Evolutionary conservation across 2,113 vertebrate genomes (phyloP).

Genomic region (Anolis sagrei): DNA sequence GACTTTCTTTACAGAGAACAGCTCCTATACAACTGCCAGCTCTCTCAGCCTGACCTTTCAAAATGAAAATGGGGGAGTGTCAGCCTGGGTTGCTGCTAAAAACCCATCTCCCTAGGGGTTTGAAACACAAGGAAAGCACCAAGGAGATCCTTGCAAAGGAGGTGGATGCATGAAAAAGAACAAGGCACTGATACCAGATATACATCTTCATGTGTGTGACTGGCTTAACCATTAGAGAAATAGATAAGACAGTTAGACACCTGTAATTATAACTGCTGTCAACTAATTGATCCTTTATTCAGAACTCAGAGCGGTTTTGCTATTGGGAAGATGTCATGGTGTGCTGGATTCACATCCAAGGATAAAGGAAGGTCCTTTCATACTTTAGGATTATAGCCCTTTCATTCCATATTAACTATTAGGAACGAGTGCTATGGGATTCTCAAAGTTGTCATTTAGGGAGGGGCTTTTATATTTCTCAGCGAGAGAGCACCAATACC

Average conservation of each 20-base stretch:
- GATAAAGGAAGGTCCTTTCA: no score
- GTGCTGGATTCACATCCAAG: no score
- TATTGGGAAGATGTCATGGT: no score
- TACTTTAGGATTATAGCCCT: no score
- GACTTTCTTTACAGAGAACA: slow-evolving; percentile 76
- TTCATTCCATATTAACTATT: no score
- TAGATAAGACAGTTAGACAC: neutral
- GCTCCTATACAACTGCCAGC: slow-evolving; percentile 74
- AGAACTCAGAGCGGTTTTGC: no score
- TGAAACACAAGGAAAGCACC: slow-evolving; percentile 42
- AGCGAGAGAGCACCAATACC: no score
- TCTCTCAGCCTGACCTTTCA: slow-evolving; percentile 70
- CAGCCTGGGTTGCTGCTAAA: slow-evolving; percentile 60
- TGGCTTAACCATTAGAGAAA: slow-evolving; percentile 45
- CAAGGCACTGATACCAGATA: slow-evolving; percentile 49
- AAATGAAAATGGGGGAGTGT: slow-evolving; percentile 65
- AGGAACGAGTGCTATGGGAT: no score
- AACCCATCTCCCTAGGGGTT: slow-evolving; percentile 42
- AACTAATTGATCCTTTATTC: neutral
- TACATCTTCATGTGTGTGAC: slow-evolving; percentile 29
- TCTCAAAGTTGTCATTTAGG: no score
- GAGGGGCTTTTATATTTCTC: no score
- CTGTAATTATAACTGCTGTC: neutral
- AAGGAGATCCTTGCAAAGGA: slow-evolving; percentile 53
- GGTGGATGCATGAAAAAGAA: slow-evolving; percentile 59